Conservation (phyloP, 2,888 invertebrate species). For the Smittia aterrima region DNA sequence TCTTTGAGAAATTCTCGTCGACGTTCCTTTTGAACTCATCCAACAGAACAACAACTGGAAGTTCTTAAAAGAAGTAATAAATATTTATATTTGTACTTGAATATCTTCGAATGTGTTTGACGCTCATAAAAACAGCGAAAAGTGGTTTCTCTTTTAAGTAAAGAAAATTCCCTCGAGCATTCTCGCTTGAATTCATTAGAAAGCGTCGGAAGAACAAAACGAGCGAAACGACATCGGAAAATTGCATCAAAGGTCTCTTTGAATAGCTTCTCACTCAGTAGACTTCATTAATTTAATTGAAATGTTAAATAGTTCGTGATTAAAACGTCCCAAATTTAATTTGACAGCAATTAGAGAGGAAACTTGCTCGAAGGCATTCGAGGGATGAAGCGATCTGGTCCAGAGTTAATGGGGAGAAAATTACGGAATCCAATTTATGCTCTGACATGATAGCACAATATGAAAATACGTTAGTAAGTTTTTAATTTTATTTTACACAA, state of each 20-base stretch:
- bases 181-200: too few relatives aligned
- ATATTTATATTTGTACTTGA: background rate
- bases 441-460: background rate
- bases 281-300: background rate
- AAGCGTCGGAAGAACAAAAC: too few relatives aligned
- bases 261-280: too few relatives aligned
- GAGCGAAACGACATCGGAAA: too few relatives aligned
- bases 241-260: too few relatives aligned
- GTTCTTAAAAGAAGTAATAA: background rate
- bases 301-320: background rate
- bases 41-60: background rate
- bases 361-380: background rate
- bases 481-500: conserved; percentile 13
- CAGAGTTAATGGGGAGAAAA: conserved; percentile 1
- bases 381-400: background rate
- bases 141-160: too few relatives aligned
- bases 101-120: background rate
- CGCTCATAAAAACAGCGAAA: background rate
- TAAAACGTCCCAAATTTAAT: background rate
- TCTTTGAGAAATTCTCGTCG: too few relatives aligned
- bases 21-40: background rate
- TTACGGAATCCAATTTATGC: background rate
- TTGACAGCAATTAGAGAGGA: conserved; percentile 16
- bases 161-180: too few relatives aligned
- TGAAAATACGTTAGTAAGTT: conserved; percentile 1